A percentile compares a stretch with the other conserved stretches of the same genome.
Evolutionary conservation across 1,140 invertebrate genomes (phyloP).

Genomic region (Macrotrachela quadricornifera): DNA sequence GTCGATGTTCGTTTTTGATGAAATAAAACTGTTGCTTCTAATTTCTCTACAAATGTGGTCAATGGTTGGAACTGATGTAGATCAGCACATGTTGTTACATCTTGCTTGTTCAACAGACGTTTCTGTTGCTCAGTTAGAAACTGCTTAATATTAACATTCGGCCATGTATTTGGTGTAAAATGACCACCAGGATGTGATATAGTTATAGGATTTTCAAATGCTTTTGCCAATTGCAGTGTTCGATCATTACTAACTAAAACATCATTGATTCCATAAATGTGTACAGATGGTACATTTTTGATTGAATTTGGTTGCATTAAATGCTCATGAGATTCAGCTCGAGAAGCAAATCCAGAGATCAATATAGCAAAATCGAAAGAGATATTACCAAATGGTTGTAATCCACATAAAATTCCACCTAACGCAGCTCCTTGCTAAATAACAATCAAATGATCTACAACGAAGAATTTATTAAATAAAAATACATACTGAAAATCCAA

Average conservation of each 20-base stretch:
- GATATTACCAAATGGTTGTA: background rate
- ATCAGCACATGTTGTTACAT: too few relatives aligned
- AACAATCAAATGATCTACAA: too few relatives aligned
- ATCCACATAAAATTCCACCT: background rate
- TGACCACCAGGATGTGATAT: background rate
- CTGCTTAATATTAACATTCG: background rate
- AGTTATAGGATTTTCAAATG: background rate
- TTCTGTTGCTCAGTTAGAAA: too few relatives aligned
- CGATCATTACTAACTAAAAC: background rate
- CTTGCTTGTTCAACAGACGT: too few relatives aligned
- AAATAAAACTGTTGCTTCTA: too few relatives aligned
- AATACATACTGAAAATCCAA: background rate
- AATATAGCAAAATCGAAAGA: too few relatives aligned
- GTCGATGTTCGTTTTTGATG: too few relatives aligned
- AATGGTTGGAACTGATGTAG: too few relatives aligned
- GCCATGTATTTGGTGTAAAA: slow-evolving; percentile 1
- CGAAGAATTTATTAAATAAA: too few relatives aligned
- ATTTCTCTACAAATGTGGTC: too few relatives aligned
- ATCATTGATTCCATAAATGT: slow-evolving; percentile 5
- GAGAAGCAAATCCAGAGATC: too few relatives aligned
- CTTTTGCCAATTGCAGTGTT: background rate
- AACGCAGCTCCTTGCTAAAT: slow-evolving; percentile 1
- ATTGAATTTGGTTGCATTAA: background rate
- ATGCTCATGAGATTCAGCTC: too few relatives aligned
- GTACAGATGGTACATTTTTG: background rate